Base-by-base conservation (phyloP, 2,888 invertebrate genomes). In the Oligia strigilis region DNA sequence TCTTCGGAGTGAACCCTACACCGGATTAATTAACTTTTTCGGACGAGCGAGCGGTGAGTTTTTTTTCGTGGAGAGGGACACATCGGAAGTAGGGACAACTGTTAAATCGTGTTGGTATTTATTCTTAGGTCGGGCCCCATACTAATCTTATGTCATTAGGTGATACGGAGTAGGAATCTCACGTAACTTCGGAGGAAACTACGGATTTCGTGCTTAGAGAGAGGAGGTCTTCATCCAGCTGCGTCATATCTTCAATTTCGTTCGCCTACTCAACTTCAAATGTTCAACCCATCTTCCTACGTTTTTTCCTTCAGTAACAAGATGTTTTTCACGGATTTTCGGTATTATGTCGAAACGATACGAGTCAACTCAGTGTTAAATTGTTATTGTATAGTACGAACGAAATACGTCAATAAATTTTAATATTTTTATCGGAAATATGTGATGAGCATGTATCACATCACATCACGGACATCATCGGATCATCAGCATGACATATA, bases 371-470 rank as follows among this genome's bases (percentile, higher is more conserved):
- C n/a, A 9, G 29, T 55, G 6, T 6, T 49, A 29, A 17, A 46
- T 46, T 46, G 11, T 69, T 19, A 11, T 46, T 69, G 3, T 52
- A 36, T 36, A 58, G 36, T 71, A 19, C 36, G 17, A 49, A 40
- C 17, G 43, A 75, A 75, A 29, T 52, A 60, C 11, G 17, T 36
- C 3, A 62, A 58, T 29, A 29, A 29, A 29, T 36, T 71, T 58
- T 36, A 17, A 40, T 78, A 5, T 55, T 70, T 46, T 13, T 66
- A 52, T 72, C 66, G 14, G 17, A 72, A 74, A 49, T n/a, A 46
- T 65, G n/a, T 13, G 49, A 86, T 60, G 72, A 66, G 58, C 17
- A n/a, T n/a, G n/a, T n/a, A n/a, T n/a, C n/a, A n/a, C n/a, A n/a
- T n/a, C n/a, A n/a, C n/a, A n/a, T n/a, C n/a, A n/a, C n/a, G n/a